These are phyloP conservation scores for Phoxinus phoxinus DNA, from an alignment of 2,113 vertebrate species.

Conservation along the genomic window DNA sequence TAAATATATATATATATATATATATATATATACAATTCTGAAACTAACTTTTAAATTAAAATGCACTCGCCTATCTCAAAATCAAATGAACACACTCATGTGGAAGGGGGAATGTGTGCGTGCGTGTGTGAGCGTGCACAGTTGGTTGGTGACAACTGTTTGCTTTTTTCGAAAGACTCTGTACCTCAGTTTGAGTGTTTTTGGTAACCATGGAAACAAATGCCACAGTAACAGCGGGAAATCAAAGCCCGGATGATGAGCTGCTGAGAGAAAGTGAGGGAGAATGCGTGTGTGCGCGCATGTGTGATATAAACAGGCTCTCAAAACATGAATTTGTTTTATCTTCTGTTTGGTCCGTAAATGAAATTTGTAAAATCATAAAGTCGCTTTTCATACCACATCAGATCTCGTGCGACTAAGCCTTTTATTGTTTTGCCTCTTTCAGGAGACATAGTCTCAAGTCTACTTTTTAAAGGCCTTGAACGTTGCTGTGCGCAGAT, in stretches of 20 bases:
- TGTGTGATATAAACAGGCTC: constrained; percentile 37
- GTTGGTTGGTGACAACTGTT: constrained; percentile 26
- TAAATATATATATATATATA: not conserved
- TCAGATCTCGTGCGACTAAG: not conserved
- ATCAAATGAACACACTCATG: not conserved
- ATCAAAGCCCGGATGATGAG: constrained; percentile 38
- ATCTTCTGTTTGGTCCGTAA: constrained; percentile 8
- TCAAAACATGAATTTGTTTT: constrained; percentile 34
- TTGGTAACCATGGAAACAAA: constrained; percentile 58
- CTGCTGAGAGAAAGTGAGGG: constrained; percentile 32
- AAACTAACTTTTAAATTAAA: not conserved
- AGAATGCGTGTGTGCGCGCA: not conserved
- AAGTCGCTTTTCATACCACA: not conserved
- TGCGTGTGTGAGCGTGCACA: constrained; percentile 8
- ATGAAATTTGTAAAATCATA: constrained; percentile 27
- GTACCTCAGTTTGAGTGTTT: constrained; percentile 46
- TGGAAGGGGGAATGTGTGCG: not conserved
- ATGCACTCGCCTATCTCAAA: not conserved
- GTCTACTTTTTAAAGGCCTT: not conserved
- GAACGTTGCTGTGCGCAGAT: not conserved
- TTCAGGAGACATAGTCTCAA: not conserved
- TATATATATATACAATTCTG: not conserved
- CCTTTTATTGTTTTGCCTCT: not conserved
- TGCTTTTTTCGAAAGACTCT: constrained; percentile 36
- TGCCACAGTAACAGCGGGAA: constrained; percentile 45